Evolutionary conservation across 2,113 vertebrate species (phyloP).

Genomic region (Picathartes gymnocephalus): DNA sequence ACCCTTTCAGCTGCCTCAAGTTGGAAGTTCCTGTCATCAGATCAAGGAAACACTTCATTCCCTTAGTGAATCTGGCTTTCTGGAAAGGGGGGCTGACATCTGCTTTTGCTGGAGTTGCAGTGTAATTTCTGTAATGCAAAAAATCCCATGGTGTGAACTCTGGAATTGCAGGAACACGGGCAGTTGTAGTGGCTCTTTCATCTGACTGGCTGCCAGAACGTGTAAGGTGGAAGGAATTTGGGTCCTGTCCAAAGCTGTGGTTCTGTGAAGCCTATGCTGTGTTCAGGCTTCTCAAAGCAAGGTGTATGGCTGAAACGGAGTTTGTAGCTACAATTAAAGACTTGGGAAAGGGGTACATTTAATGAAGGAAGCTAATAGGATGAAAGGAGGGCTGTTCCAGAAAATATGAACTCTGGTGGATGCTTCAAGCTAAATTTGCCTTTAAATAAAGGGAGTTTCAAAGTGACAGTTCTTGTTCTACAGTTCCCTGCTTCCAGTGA

Average conservation of each 20-base stretch:
- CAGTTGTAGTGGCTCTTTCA: not conserved
- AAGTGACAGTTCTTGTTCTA: not conserved
- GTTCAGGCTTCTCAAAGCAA: not conserved
- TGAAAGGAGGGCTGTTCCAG: not conserved
- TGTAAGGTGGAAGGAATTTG: not conserved
- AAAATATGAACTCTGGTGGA: not conserved
- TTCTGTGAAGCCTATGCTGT: not conserved
- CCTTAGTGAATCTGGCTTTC: not conserved
- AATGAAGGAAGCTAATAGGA: not conserved
- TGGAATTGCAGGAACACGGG: rapidly evolving
- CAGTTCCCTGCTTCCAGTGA: not conserved
- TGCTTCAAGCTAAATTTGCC: not conserved
- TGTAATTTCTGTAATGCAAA: not conserved
- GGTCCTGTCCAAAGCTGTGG: not conserved
- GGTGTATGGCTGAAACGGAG: not conserved
- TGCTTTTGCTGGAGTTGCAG: not conserved
- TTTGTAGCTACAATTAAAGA: not conserved
- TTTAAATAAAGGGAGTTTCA: not conserved
- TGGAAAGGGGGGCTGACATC: not conserved
- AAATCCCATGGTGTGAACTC: not conserved
- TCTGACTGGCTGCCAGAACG: not conserved
- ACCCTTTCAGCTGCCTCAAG: not conserved
- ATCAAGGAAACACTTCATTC: not conserved
- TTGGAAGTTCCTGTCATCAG: not conserved
- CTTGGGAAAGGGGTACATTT: not conserved